A percentile compares a stretch with the other conserved stretches of the same genome.
Conservation (phyloP, 2,797 vertebrate genomes). For the Chlorospingus flavigularis region DNA sequence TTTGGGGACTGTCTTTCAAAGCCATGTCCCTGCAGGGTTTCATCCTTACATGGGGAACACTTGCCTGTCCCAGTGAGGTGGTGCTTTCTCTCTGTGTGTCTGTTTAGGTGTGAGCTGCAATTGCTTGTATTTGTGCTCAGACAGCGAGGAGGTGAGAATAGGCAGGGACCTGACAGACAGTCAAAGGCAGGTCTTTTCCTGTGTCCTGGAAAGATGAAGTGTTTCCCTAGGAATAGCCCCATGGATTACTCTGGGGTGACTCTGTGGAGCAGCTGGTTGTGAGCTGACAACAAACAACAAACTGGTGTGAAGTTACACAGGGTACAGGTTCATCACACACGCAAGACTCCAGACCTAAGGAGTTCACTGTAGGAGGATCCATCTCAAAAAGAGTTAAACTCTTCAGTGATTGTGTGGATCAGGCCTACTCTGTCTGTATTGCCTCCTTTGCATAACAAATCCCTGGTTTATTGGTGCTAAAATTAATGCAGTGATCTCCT, state of each 20-base stretch:
- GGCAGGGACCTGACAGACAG: neutral
- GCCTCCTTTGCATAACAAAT: neutral
- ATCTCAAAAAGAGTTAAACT: neutral
- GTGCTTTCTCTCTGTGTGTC: neutral
- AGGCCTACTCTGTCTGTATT: neutral
- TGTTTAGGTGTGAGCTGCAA: neutral
- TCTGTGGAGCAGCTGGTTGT: conserved; percentile 3
- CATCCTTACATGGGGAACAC: conserved; percentile 36
- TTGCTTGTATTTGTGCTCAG: neutral
- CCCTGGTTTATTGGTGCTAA: neutral
- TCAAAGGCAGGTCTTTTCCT: conserved; percentile 15
- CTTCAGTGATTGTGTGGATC: neutral
- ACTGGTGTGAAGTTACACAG: neutral
- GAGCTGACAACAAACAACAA: neutral
- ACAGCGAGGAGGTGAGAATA: neutral
- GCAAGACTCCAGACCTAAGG: neutral
- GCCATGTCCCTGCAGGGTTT: neutral
- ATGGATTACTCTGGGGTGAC: neutral
- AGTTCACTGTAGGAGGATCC: neutral
- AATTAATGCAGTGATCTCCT: neutral
- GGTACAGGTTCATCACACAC: neutral
- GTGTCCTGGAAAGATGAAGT: neutral
- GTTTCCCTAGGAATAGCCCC: conserved; percentile 26
- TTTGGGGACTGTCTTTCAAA: neutral
- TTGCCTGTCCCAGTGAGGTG: neutral